Percentiles rank a stretch among this genome's conserved stretches.
Conservation (phyloP, 2,797 vertebrate genomes). For the Pseudocheirus occidentalis region DNA sequence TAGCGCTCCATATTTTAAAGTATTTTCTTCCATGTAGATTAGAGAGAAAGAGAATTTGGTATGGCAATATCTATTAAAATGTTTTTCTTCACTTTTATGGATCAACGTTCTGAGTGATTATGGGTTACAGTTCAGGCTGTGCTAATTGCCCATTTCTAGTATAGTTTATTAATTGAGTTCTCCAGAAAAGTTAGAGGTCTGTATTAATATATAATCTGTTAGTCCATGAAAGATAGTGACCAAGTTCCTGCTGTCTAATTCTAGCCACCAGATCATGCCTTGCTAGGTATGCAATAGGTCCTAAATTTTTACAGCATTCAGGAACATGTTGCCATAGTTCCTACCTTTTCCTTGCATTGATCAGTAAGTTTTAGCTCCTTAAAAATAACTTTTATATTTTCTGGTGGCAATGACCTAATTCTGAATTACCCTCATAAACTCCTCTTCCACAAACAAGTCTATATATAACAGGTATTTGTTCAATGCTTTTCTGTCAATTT, state of each 20-base stretch:
- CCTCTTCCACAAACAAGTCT: not conserved
- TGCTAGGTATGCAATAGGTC: not conserved
- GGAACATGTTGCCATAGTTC: not conserved
- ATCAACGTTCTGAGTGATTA: not conserved
- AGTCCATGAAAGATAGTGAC: not conserved
- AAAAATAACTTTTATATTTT: not conserved
- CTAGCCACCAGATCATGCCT: not conserved
- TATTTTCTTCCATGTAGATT: not conserved
- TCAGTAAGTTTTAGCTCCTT: not conserved
- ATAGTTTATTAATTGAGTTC: not conserved
- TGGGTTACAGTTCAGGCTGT: not conserved
- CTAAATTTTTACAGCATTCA: not conserved
- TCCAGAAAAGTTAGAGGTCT: not conserved
- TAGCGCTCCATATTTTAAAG: not conserved
- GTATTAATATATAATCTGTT: not conserved
- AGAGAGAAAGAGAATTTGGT: not conserved
- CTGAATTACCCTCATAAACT: not conserved
- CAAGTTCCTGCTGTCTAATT: not conserved
- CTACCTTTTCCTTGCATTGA: not conserved
- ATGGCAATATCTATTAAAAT: not conserved
- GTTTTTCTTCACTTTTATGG: not conserved
- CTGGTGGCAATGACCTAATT: not conserved
- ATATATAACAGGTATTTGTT: not conserved
- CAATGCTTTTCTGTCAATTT: not conserved
- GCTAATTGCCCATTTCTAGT: not conserved